phyloP scores from a whole-genome alignment of 2,113 vertebrate species.

The Phoenicopterus ruber region DNA sequence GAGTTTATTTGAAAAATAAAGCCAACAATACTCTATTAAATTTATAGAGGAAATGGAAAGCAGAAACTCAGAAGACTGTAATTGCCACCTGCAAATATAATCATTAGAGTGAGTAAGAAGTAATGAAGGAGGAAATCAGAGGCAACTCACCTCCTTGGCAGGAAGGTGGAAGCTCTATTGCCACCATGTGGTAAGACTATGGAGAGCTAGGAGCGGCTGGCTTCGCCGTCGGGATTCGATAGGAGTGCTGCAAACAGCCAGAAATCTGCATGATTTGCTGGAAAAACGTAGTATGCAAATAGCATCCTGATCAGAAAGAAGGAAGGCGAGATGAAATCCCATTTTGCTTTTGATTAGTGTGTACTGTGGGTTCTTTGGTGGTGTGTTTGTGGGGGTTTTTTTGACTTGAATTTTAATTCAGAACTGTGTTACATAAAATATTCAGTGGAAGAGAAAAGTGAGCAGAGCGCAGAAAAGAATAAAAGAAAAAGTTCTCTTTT shows the following conservation, averaged over 20 bases:
- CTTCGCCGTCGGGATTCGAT: not conserved
- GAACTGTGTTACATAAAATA: slow-evolving; percentile 18
- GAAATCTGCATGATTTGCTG: not conserved
- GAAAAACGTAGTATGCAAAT: not conserved
- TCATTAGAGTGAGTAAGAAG: not conserved
- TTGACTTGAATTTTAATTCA: slow-evolving; percentile 39
- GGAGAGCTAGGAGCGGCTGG: not conserved
- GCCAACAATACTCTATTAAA: slow-evolving; percentile 28
- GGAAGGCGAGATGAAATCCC: not conserved
- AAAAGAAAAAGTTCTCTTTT: not conserved
- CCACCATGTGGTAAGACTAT: slow-evolving; percentile 29
- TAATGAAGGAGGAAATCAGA: not conserved
- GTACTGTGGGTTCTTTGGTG: not conserved
- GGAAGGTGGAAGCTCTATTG: not conserved
- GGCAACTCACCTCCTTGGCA: not conserved
- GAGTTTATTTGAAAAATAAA: slow-evolving; percentile 55
- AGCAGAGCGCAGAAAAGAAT: slow-evolving; percentile 1
- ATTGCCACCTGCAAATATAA: slow-evolving; percentile 36
- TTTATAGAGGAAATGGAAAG: slow-evolving; percentile 34
- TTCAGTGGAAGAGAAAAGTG: slow-evolving; percentile 10
- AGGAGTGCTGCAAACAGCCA: not conserved
- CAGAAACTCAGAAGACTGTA: not conserved
- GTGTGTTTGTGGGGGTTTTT: not conserved
- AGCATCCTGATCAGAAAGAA: not conserved
- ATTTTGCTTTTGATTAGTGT: slow-evolving; percentile 5